phyloP scores from a whole-genome alignment of 2,113 vertebrate species.

The Eonycteris spelaea region DNA sequence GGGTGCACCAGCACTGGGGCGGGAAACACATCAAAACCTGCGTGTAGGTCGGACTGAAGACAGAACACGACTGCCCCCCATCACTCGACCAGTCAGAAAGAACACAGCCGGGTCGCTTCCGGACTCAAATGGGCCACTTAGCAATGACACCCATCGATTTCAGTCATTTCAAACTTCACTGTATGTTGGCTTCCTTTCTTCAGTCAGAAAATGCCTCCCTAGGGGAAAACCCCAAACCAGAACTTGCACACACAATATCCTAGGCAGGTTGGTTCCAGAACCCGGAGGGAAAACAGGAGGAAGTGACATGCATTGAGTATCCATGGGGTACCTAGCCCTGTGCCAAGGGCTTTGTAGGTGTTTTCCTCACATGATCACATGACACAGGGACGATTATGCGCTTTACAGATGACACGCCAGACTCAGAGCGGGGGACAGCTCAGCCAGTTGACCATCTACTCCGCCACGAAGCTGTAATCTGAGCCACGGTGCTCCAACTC shows the following conservation, averaged over 20 bases:
- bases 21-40: not conserved
- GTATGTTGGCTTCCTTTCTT: not conserved
- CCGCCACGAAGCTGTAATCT: not conserved
- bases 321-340: not conserved
- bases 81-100: not conserved
- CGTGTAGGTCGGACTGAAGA: not conserved
- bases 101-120: rapidly evolving
- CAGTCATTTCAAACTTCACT: not conserved
- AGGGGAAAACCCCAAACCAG: not conserved
- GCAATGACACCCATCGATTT: rapidly evolving
- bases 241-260: not conserved
- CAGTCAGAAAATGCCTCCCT: not conserved
- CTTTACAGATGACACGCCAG: not conserved
- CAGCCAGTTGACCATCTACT: rapidly evolving
- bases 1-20: too few relatives aligned
- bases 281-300: not conserved
- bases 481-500: not conserved
- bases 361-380: not conserved
- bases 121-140: not conserved
- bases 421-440: not conserved
- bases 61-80: not conserved
- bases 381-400: too few relatives aligned
- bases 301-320: not conserved
- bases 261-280: not conserved
- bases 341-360: not conserved